Conservation (phyloP, 2,888 invertebrate genomes). For the Brachyptera risi region DNA sequence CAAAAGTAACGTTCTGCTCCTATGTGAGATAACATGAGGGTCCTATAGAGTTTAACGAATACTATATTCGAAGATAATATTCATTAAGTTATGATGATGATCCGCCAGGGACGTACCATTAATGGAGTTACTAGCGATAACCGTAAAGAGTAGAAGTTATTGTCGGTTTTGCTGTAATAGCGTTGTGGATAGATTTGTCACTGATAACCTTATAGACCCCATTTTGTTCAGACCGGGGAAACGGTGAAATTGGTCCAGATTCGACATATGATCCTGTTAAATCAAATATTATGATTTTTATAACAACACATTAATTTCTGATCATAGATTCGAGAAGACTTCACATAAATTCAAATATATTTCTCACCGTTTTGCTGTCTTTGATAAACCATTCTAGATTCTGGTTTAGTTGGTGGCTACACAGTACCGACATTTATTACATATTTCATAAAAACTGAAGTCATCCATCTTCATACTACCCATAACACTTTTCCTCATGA, state of each 20-base stretch:
- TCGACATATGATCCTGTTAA: neutral
- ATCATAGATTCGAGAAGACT: too few relatives aligned
- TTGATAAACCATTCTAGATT: too few relatives aligned
- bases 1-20: neutral
- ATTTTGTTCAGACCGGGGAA: too few relatives aligned
- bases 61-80: conserved; percentile 10
- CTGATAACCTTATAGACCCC: neutral
- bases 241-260: neutral
- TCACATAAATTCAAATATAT: too few relatives aligned
- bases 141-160: conserved; percentile 11
- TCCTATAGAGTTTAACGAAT: conserved; percentile 8
- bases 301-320: too few relatives aligned
- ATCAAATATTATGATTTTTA: neutral
- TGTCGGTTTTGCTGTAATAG: neutral
- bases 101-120: conserved; percentile 10
- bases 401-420: too few relatives aligned
- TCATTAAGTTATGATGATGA: conserved; percentile 18
- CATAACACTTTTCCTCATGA: too few relatives aligned
- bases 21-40: neutral
- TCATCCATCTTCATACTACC: too few relatives aligned
- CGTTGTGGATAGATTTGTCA: neutral
- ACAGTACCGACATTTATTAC: too few relatives aligned
- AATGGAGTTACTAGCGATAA: neutral
- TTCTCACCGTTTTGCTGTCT: too few relatives aligned
- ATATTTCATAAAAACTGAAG: too few relatives aligned